phyloP scores from a whole-genome alignment of 2,888 invertebrate genomes.

The Polyploca ridens region DNA sequence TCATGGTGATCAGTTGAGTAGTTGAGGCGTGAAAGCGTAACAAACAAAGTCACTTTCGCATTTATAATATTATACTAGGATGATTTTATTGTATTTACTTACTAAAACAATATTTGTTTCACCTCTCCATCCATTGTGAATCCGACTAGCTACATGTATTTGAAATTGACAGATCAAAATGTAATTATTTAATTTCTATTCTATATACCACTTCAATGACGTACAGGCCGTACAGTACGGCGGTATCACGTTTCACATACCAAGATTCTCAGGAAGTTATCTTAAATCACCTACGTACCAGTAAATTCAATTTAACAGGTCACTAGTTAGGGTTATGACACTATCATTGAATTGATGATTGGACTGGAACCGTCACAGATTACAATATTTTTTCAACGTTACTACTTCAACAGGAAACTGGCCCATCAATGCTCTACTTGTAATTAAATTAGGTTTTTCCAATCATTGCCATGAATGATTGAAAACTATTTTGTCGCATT shows the following conservation, averaged over 20 bases:
- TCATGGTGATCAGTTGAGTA: too few species aligned
- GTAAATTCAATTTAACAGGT: conserved; percentile 64
- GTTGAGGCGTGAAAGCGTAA: too few species aligned
- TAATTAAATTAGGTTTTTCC: conserved; percentile 58
- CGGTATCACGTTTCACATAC: conserved; percentile 15
- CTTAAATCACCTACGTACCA: conserved; percentile 26
- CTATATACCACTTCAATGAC: too few species aligned
- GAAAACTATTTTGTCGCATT: conserved; percentile 12
- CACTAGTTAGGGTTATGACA: conserved; percentile 58
- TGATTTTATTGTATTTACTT: background rate
- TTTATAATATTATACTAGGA: too few species aligned
- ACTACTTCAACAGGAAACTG: conserved; percentile 54
- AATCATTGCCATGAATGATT: conserved; percentile 19
- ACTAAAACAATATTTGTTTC: background rate
- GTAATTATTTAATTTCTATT: background rate
- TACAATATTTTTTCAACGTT: conserved; percentile 50
- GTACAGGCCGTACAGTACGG: background rate
- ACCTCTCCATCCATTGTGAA: background rate
- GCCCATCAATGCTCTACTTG: conserved; percentile 44
- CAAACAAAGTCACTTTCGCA: too few species aligned
- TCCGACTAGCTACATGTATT: background rate
- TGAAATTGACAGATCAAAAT: background rate
- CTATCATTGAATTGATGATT: conserved; percentile 43
- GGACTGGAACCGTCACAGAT: conserved; percentile 56
- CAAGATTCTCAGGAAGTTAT: conserved; percentile 31